phyloP scores from a whole-genome alignment of 2,888 invertebrate genomes.

The Sarcophaga caerulescens region DNA sequence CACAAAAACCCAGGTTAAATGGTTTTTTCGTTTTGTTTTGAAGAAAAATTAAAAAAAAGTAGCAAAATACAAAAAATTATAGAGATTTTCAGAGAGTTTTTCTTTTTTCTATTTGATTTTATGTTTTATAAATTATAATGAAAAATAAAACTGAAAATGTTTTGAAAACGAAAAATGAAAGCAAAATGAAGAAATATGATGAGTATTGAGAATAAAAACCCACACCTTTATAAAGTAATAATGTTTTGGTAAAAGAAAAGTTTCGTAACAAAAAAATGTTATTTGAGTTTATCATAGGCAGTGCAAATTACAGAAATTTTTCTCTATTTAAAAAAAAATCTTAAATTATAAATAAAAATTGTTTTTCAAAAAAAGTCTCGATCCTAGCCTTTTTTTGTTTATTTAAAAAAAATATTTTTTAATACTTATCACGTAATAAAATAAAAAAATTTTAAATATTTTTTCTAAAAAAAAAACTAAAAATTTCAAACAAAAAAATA shows the following conservation, averaged over 20 bases:
- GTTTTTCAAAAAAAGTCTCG: conserved; percentile 55
- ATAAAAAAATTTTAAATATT: neutral
- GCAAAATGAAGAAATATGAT: conserved; percentile 17
- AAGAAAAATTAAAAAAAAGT: conserved; percentile 68
- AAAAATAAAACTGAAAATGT: conserved; percentile 65
- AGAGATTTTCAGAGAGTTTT: neutral
- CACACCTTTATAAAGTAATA: conserved; percentile 50
- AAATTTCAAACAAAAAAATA: conserved; percentile 39
- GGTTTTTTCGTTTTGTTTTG: conserved; percentile 46
- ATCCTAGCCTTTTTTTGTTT: conserved; percentile 57
- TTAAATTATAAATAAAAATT: neutral
- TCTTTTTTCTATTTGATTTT: conserved; percentile 24
- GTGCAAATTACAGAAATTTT: conserved; percentile 69
- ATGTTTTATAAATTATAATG: conserved; percentile 54
- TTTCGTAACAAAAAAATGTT: conserved; percentile 18
- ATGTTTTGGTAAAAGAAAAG: conserved; percentile 22
- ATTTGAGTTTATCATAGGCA: conserved; percentile 56
- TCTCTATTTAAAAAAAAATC: conserved; percentile 1
- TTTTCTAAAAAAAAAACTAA: conserved; percentile 21
- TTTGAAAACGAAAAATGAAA: conserved; percentile 19
- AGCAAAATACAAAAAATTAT: conserved; percentile 68
- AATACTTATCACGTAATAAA: neutral
- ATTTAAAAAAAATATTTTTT: conserved; percentile 15
- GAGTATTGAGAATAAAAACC: conserved; percentile 29
- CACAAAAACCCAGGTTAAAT: conserved; percentile 62